Conservation (phyloP, 92 coral and sea anemone species). For the Siderastrea siderea region DNA sequence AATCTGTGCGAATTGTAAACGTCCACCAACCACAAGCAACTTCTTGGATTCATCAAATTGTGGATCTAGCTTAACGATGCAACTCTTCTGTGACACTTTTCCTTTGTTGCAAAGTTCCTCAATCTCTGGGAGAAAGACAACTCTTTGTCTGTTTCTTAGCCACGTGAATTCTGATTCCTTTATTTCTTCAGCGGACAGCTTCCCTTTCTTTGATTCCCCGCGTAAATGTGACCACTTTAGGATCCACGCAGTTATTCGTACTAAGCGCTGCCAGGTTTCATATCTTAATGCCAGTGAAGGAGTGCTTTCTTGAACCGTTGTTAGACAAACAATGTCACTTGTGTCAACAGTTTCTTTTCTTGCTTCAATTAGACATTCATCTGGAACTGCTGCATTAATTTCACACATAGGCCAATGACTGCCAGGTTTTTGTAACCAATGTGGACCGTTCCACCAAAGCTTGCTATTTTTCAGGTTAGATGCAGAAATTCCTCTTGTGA, state of each 20-base stretch:
- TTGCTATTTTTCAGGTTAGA: neutral
- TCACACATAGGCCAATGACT: neutral
- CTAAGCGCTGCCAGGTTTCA: conserved; percentile 1
- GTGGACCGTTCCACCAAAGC: neutral
- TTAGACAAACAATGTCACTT: neutral
- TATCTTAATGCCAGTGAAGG: neutral
- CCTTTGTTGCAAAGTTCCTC: neutral
- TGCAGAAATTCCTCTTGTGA: neutral
- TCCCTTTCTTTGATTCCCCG: neutral
- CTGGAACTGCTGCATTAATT: neutral
- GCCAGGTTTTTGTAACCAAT: neutral
- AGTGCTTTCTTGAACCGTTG: neutral
- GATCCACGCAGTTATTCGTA: conserved; percentile 19
- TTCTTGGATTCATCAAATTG: neutral
- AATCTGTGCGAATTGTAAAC: too few relatives aligned
- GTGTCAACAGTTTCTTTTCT: neutral
- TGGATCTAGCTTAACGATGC: conserved; percentile 28
- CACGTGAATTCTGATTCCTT: conserved; percentile 15
- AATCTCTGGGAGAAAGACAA: conserved; percentile 11
- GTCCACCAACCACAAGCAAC: conserved; percentile 46
- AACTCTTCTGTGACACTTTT: conserved; percentile 14
- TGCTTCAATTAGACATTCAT: neutral
- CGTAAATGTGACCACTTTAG: neutral
- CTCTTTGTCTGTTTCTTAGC: neutral
- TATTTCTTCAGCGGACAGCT: conserved; percentile 11